Evolutionary conservation across 2,113 vertebrate genomes (phyloP).

Genomic region (Clupea harengus): DNA sequence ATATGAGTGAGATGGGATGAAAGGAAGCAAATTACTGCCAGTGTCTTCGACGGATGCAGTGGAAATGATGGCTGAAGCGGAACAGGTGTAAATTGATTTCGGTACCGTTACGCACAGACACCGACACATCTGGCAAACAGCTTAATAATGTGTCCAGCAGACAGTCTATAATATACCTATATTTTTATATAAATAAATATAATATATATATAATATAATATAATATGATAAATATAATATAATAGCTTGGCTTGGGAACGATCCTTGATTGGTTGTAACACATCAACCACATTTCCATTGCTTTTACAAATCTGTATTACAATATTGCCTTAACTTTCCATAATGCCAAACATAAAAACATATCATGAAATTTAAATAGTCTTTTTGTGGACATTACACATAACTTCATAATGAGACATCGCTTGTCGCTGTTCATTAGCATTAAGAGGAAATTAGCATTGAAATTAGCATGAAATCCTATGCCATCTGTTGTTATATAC

Average conservation of each 20-base stretch:
- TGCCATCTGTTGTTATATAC: not conserved
- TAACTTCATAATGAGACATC: not conserved
- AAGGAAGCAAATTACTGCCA: conserved; percentile 44
- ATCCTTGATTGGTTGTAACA: not conserved
- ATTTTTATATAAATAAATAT: not conserved
- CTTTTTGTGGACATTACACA: not conserved
- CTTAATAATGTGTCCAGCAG: not conserved
- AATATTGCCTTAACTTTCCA: not conserved
- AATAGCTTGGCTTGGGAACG: not conserved
- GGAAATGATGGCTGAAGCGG: conserved; percentile 12
- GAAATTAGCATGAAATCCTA: not conserved
- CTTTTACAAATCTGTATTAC: too few species aligned
- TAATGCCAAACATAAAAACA: not conserved
- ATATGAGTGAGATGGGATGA: conserved; percentile 60
- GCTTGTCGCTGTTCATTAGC: not conserved
- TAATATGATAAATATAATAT: not conserved
- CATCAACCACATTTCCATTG: not conserved
- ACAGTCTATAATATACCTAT: not conserved
- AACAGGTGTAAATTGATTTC: conserved; percentile 48
- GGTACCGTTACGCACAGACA: not conserved
- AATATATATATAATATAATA: too few species aligned
- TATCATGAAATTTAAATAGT: not conserved
- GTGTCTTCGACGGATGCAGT: conserved; percentile 29
- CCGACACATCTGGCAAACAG: not conserved
- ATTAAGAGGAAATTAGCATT: not conserved